Conservation (phyloP, 2,888 invertebrate genomes). For the Ormyrus thymus region DNA sequence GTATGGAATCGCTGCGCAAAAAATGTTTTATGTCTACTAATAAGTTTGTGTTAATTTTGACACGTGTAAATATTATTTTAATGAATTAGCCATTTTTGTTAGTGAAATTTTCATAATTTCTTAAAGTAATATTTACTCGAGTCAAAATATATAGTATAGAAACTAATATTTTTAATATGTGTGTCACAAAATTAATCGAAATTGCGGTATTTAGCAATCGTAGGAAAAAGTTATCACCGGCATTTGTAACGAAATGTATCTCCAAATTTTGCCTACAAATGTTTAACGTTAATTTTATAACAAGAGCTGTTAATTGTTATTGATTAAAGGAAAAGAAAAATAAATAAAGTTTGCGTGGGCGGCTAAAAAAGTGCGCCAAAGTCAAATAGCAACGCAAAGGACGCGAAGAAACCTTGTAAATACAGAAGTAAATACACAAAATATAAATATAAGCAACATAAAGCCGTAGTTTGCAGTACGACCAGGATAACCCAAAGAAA, state of each 20-base stretch:
- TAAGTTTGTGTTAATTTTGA: neutral
- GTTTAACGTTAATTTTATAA: conserved; percentile 26
- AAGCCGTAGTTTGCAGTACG: conserved; percentile 49
- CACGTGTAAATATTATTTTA: neutral
- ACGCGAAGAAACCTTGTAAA: conserved; percentile 53
- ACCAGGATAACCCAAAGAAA: conserved; percentile 26
- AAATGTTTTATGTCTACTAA: neutral
- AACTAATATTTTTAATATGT: neutral
- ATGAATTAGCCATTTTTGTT: neutral
- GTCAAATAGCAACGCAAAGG: conserved; percentile 36
- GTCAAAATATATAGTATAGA: neutral
- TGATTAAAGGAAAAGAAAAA: conserved; percentile 20
- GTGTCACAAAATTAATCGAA: neutral
- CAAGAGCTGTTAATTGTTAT: conserved; percentile 44
- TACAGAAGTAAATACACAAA: conserved; percentile 53
- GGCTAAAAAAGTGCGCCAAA: neutral
- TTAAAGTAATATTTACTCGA: too few species aligned
- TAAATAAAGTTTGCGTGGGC: neutral
- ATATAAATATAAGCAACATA: conserved; percentile 50
- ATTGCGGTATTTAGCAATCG: neutral
- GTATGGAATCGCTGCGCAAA: too few species aligned
- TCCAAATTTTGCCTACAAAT: conserved; percentile 4
- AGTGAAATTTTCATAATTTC: neutral
- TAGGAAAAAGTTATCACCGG: too few species aligned
- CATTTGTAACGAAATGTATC: neutral